A percentile compares a stretch with the other conserved stretches of the same genome.
Evolutionary conservation across 2,888 invertebrate species (phyloP).

Genomic region (Bombylius discolor): DNA sequence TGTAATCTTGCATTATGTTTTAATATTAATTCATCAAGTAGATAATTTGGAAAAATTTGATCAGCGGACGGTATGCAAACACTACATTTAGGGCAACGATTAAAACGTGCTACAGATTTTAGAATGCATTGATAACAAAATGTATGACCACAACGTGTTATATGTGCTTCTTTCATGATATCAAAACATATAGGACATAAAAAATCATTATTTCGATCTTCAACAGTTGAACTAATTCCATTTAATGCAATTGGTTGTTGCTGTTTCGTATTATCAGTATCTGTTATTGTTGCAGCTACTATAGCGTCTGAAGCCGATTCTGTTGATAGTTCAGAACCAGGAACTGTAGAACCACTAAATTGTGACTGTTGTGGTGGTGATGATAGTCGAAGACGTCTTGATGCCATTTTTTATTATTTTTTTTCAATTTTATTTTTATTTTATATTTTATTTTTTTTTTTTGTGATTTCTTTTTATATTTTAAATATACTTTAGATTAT

Average conservation of each 20-base stretch:
- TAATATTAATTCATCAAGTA: slow-evolving; percentile 66
- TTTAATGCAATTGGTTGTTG: slow-evolving; percentile 19
- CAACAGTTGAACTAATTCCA: slow-evolving; percentile 37
- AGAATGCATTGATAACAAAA: slow-evolving; percentile 76
- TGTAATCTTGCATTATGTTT: slow-evolving; percentile 48
- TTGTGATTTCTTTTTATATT: not conserved
- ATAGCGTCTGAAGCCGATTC: not conserved
- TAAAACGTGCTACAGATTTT: slow-evolving; percentile 49
- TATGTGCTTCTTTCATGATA: slow-evolving; percentile 76
- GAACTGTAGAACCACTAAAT: not conserved
- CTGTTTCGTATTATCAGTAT: too few relatives aligned
- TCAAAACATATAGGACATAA: slow-evolving; percentile 80
- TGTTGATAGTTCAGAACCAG: not conserved
- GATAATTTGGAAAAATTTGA: slow-evolving; percentile 73
- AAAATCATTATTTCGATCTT: slow-evolving; percentile 40
- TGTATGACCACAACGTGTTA: slow-evolving; percentile 85
- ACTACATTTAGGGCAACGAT: slow-evolving; percentile 75
- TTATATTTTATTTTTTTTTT: not conserved
- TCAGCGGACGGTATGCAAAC: slow-evolving; percentile 53
- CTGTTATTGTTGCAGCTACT: not conserved
- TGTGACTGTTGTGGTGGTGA: slow-evolving; percentile 2
- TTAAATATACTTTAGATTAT: too few relatives aligned
- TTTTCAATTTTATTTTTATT: not conserved
- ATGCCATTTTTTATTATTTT: slow-evolving; percentile 6
- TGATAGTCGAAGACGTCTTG: slow-evolving; percentile 9